These are phyloP conservation scores for Ammodytes marinus DNA, from an alignment of 2,113 vertebrate genomes.

Conservation along the genomic window DNA sequence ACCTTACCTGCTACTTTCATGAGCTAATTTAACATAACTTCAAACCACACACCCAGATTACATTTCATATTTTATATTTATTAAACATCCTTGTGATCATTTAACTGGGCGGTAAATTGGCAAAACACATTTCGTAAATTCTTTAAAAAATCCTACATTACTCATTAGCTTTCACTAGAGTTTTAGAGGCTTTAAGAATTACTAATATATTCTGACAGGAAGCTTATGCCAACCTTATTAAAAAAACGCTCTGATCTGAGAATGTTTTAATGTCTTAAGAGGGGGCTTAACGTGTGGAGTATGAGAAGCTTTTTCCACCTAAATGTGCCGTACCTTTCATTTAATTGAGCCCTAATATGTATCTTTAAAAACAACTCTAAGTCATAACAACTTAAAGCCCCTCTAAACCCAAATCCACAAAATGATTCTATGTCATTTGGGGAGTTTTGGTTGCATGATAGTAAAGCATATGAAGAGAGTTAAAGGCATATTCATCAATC, in stretches of 20 bases:
- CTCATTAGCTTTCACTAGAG: constrained; percentile 2
- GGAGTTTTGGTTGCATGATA: too few species aligned
- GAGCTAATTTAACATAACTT: constrained; percentile 11
- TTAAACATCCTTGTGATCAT: neutral
- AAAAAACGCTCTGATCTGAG: constrained; percentile 46
- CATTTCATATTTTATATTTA: neutral
- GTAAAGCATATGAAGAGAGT: too few species aligned
- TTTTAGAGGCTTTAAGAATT: constrained; percentile 30
- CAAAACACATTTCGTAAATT: constrained; percentile 10
- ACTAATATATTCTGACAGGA: constrained; percentile 40
- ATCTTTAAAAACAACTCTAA: constrained; percentile 51
- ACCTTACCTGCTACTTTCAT: constrained; percentile 1
- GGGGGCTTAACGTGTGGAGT: constrained; percentile 43
- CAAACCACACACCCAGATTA: constrained; percentile 6
- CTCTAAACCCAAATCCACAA: too few species aligned
- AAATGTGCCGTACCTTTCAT: constrained; percentile 46
- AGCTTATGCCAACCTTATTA: constrained; percentile 29
- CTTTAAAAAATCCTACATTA: constrained; percentile 7
- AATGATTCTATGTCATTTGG: too few species aligned
- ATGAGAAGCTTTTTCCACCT: constrained; percentile 36
- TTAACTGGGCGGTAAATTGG: neutral
- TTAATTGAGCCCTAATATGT: constrained; percentile 56
- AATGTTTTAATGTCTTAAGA: constrained; percentile 53
- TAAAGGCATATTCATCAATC: too few species aligned
- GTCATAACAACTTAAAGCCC: constrained; percentile 50